Base-by-base conservation (phyloP, 2,888 invertebrate genomes). In the Congeria kusceri region DNA sequence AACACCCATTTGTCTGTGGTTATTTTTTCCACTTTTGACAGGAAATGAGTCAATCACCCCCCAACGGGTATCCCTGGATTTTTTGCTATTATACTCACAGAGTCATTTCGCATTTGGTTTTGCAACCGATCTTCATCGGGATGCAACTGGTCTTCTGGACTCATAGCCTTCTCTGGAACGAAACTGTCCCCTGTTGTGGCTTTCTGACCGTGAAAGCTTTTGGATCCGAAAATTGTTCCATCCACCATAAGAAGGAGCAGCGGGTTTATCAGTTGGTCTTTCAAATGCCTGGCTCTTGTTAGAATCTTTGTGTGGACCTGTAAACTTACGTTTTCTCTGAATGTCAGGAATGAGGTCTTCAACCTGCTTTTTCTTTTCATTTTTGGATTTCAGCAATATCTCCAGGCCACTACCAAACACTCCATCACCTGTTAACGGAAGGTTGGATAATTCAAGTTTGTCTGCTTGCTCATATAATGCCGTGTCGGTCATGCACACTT, bases 41-140 rank as follows among this genome's bases (percentile, higher is more conserved):
- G 53, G 20, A 63, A 67, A 70, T 53, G 46, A 47, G 53, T 20
- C 23, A 73, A 44, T 53, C 69, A 53, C 47, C 69, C 73, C 64
- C 68, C 78, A 39, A 73, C 68, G 18, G 73, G 72, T 64, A 78
- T 73, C 69, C 73, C 73, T 44, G 73, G 63, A 28, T 56, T 28
- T 27, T 49, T 63, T 32, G 39, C 72, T 29, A 71, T 44, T 4
- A 53, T 77, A 66, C 71, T 66, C 53, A 77, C 77, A 7, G 32
- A 20, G 76, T 76, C 76, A 70, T 59, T 75, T 69, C 7, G 32
- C 57, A 63, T 46, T 63, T 57, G 64, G 11, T 46, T 62, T 64
- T 32, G 7, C 63, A 29, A 9, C 32, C 32, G 3, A 23, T 28
- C 11, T 46, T 13, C 25, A 39, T 63, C 44, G 3, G 23, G 5